These are phyloP conservation scores for Halocaridina rubra DNA, from an alignment of 2,888 invertebrate species.

Conservation along the genomic window DNA sequence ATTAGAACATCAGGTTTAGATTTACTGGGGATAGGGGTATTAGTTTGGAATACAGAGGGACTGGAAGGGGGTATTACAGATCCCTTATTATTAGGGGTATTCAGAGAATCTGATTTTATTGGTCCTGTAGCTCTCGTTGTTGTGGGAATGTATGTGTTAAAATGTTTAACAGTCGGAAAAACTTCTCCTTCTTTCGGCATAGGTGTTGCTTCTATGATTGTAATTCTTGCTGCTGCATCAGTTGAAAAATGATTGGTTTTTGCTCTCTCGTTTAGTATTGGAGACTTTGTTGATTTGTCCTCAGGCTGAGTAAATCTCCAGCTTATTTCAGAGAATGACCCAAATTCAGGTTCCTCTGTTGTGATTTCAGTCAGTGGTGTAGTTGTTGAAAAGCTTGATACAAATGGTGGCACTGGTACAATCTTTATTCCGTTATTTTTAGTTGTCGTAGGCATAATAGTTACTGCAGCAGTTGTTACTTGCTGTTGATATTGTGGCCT, in stretches of 20 bases:
- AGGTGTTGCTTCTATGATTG: slow-evolving; percentile 38
- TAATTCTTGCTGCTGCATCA: not conserved
- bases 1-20: no score
- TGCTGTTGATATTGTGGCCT: no score
- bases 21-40: no score
- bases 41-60: not conserved
- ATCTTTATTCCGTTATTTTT: no score
- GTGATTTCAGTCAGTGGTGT: not conserved
- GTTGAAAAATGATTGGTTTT: not conserved
- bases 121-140: not conserved
- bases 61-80: not conserved
- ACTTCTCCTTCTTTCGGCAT: slow-evolving; percentile 20
- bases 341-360: not conserved
- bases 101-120: not conserved
- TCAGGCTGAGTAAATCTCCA: not conserved
- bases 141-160: not conserved
- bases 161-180: slow-evolving; percentile 4
- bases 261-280: not conserved
- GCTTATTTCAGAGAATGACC: not conserved
- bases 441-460: no score
- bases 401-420: no score
- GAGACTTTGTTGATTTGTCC: not conserved
- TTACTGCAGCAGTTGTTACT: no score
- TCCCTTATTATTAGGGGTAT: not conserved
- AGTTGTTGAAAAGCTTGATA: not conserved